These are phyloP conservation scores for Abrostola tripartita DNA, from an alignment of 2,888 invertebrate genomes.

Conservation along the genomic window DNA sequence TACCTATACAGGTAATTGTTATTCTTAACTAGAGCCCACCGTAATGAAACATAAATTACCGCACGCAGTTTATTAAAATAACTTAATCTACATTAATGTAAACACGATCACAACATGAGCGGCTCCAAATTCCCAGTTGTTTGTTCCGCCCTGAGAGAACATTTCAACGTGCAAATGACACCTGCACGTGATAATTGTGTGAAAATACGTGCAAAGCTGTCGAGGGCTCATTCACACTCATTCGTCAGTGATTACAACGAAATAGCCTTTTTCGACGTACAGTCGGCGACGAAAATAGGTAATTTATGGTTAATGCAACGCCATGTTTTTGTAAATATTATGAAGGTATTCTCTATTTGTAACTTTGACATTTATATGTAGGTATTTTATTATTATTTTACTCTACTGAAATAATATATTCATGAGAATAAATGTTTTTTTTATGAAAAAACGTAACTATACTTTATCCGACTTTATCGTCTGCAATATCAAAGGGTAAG, in stretches of 20 bases:
- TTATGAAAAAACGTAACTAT: too few species aligned
- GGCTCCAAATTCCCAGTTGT: background rate
- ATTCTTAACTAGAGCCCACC: background rate
- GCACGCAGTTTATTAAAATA: too few species aligned
- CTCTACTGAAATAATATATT: too few species aligned
- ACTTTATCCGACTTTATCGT: too few species aligned
- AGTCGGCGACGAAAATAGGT: background rate
- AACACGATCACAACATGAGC: background rate
- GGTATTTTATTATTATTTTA: too few species aligned
- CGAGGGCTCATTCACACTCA: constrained; percentile 39
- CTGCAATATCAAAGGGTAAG: too few species aligned
- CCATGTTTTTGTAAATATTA: too few species aligned
- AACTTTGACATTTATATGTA: too few species aligned
- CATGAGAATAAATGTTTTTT: too few species aligned
- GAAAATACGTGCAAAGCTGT: constrained; percentile 35
- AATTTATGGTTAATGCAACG: too few species aligned
- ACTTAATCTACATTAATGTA: background rate
- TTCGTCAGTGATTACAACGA: constrained; percentile 28
- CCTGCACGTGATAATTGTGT: constrained; percentile 32
- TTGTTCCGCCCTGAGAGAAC: background rate
- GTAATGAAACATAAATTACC: background rate
- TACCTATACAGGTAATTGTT: too few species aligned
- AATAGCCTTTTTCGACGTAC: constrained; percentile 20
- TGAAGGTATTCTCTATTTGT: too few species aligned
- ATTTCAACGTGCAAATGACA: constrained; percentile 32